Percentiles rank a stretch among this genome's conserved stretches.
Evolutionary conservation across 2,888 invertebrate genomes (phyloP).

Genomic region (Drosophila kokeensis): DNA sequence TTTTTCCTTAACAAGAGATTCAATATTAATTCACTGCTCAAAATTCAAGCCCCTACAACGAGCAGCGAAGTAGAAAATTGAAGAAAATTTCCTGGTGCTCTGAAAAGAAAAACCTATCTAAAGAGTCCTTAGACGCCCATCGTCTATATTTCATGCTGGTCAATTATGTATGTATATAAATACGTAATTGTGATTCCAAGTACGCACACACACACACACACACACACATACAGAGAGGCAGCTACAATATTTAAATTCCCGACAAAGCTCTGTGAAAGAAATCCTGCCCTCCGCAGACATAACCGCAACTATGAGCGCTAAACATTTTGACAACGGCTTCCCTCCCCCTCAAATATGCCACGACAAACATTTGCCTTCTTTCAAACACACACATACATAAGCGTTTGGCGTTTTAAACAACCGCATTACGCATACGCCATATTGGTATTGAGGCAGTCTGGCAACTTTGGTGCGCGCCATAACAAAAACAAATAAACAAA

Average conservation of each 20-base stretch:
- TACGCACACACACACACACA: neutral
- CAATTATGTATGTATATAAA: neutral
- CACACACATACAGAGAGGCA: constrained; percentile 3
- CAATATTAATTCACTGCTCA: constrained; percentile 8
- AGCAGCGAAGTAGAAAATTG: constrained; percentile 22
- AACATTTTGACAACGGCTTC: constrained; percentile 26
- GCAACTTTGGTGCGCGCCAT: constrained; percentile 54
- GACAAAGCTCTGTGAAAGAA: constrained; percentile 27
- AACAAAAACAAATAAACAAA: constrained; percentile 61
- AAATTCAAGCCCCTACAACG: neutral
- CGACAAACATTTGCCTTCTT: constrained; percentile 1
- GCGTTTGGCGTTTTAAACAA: constrained; percentile 50
- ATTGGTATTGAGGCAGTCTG: constrained; percentile 64
- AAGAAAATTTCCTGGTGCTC: neutral
- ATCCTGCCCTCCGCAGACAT: constrained; percentile 22
- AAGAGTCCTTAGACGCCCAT: neutral
- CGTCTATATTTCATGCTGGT: constrained; percentile 2
- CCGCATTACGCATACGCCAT: constrained; percentile 71
- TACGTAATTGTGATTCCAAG: constrained; percentile 7
- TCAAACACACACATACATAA: constrained; percentile 4
- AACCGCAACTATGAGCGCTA: constrained; percentile 41
- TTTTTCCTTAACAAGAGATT: neutral
- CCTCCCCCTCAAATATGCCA: neutral
- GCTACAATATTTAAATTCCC: constrained; percentile 46
- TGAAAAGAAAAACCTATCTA: neutral